These are phyloP conservation scores for Drosophila cardini DNA, from an alignment of 1,140 invertebrate genomes.

Conservation along the genomic window DNA sequence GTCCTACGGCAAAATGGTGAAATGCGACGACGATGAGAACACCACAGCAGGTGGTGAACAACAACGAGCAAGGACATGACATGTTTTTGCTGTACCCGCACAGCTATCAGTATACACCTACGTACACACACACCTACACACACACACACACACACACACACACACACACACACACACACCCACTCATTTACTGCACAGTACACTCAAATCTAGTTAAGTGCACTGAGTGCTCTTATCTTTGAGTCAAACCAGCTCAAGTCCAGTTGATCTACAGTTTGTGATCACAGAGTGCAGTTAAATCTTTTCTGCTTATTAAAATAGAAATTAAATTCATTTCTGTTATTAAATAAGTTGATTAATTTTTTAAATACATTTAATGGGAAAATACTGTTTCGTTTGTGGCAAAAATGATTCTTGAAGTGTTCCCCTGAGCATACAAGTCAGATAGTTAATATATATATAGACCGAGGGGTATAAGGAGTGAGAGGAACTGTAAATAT, in stretches of 20 bases:
- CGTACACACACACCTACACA: not conserved
- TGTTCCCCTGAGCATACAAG: not conserved
- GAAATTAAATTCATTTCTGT: no score
- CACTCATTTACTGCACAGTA: not conserved
- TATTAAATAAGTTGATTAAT: not conserved
- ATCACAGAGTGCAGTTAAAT: not conserved
- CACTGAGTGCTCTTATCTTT: conserved; percentile 9
- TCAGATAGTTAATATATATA: not conserved
- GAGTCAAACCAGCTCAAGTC: not conserved
- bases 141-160: not conserved
- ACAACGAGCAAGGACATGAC: conserved; percentile 27
- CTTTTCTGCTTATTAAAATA: no score
- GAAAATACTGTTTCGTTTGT: not conserved
- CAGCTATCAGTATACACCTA: conserved; percentile 3
- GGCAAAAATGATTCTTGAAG: not conserved
- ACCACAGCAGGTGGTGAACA: conserved; percentile 43
- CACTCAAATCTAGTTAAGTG: conserved; percentile 28
- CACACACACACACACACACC: not conserved
- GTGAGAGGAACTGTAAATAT: not conserved
- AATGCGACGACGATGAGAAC: conserved; percentile 27
- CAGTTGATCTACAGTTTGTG: conserved; percentile 7
- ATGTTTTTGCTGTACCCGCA: conserved; percentile 20
- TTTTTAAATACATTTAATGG: not conserved
- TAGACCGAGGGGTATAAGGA: not conserved
- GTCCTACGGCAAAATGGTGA: conserved; percentile 38